Evolutionary conservation across 2,113 vertebrate species (phyloP).

Genomic region (Tympanuchus pallidicinctus): DNA sequence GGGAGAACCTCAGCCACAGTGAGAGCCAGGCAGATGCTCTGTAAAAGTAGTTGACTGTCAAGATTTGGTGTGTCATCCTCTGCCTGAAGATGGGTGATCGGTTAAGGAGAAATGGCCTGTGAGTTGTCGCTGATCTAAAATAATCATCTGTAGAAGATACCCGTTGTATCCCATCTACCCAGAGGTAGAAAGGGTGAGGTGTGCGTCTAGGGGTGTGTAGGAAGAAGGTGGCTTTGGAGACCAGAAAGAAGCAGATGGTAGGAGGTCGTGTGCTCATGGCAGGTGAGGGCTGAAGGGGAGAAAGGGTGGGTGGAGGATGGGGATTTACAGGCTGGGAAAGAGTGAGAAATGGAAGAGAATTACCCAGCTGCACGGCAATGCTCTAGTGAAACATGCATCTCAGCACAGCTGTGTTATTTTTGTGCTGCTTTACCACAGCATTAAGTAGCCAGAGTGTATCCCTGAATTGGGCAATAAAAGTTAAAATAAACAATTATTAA

Average conservation of each 20-base stretch:
- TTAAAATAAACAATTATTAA: constrained; percentile 57
- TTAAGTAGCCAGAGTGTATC: constrained; percentile 59
- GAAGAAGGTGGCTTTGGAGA: not conserved
- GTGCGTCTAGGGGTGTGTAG: not conserved
- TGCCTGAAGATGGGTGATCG: not conserved
- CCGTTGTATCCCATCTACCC: not conserved
- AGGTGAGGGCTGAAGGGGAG: not conserved
- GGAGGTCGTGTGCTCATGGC: not conserved
- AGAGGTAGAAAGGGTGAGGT: not conserved
- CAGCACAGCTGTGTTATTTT: constrained; percentile 14
- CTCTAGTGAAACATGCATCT: constrained; percentile 18
- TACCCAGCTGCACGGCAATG: constrained; percentile 1
- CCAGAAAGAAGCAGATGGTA: not conserved
- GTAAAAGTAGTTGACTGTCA: not conserved
- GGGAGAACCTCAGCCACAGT: not conserved
- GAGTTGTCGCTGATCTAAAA: not conserved
- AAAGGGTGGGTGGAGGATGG: not conserved
- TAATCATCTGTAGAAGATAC: not conserved
- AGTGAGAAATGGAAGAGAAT: not conserved
- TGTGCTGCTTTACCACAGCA: constrained; percentile 58
- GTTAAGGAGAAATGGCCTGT: not conserved
- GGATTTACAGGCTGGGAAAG: not conserved
- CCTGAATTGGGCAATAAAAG: constrained; percentile 53
- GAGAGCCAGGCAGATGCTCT: not conserved
- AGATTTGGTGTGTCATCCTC: not conserved